phyloP scores from a whole-genome alignment of 2,113 vertebrate species.

The Eonycteris spelaea region DNA sequence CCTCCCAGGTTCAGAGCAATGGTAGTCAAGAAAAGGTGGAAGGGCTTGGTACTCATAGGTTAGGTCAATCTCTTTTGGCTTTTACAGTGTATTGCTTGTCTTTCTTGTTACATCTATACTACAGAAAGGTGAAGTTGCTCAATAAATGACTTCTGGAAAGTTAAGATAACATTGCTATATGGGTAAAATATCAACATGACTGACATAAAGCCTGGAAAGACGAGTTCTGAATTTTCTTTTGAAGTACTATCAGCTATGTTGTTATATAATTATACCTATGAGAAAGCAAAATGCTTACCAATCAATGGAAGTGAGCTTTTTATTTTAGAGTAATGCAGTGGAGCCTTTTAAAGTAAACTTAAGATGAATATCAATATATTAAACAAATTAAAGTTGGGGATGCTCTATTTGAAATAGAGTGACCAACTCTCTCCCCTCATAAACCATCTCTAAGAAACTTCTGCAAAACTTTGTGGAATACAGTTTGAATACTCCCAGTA shows the following conservation, averaged over 20 bases:
- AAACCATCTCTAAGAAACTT: not conserved
- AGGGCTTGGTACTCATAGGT: not conserved
- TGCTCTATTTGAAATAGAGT: not conserved
- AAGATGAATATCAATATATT: not conserved
- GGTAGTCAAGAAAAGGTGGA: not conserved
- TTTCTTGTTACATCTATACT: not conserved
- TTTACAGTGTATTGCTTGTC: not conserved
- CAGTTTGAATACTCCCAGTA: not conserved
- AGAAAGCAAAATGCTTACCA: not conserved
- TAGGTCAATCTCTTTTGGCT: not conserved
- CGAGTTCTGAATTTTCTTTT: slow-evolving; percentile 33
- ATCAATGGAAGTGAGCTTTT: not conserved
- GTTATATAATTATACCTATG: not conserved
- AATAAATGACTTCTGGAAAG: not conserved
- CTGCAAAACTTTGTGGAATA: not conserved
- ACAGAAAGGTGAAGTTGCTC: not conserved
- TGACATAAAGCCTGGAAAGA: not conserved
- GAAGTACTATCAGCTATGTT: not conserved
- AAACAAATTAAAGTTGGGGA: slow-evolving; percentile 2
- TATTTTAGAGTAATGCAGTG: slow-evolving; percentile 11
- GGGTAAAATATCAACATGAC: not conserved
- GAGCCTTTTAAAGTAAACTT: slow-evolving; percentile 9
- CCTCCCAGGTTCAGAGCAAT: not conserved
- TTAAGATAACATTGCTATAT: not conserved
- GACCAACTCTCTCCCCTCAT: not conserved